Conservation (phyloP, 2,113 vertebrate species). For the Odobenus rosmarus region DNA sequence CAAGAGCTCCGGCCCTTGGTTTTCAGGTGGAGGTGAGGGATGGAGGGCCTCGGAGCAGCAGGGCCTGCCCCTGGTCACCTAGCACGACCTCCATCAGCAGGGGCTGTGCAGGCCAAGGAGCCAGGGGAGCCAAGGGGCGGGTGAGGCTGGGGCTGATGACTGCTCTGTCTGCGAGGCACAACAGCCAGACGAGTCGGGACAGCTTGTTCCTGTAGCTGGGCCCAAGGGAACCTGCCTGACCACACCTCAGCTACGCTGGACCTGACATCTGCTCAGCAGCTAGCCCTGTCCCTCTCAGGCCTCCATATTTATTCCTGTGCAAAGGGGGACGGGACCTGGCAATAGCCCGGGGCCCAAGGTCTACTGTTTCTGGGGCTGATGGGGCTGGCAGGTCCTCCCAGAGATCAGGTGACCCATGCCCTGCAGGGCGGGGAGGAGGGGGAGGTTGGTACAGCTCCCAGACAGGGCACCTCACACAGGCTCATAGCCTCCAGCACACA, state of each 20-base stretch:
- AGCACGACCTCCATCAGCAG: background rate
- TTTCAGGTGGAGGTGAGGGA: background rate
- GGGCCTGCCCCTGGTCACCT: background rate
- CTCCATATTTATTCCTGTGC: background rate
- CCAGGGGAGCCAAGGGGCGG: background rate
- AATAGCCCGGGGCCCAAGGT: rapidly evolving
- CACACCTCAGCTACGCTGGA: background rate
- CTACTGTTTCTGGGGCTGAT: background rate
- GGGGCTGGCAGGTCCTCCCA: no score
- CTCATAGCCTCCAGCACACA: background rate
- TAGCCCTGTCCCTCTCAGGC: background rate
- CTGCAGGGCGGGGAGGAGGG: background rate
- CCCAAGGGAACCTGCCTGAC: constrained; percentile 44
- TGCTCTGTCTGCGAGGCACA: background rate
- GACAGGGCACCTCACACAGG: background rate
- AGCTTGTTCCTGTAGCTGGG: constrained; percentile 56
- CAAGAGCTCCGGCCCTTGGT: rapidly evolving
- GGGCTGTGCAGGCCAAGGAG: background rate
- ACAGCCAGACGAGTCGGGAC: constrained; percentile 20
- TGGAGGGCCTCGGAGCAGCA: rapidly evolving
- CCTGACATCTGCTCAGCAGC: constrained; percentile 25
- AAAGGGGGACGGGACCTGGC: background rate
- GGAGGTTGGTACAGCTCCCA: background rate
- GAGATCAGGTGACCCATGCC: background rate
- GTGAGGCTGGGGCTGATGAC: background rate